Evolutionary conservation across 1,140 invertebrate species (phyloP).

Genomic region (Brachionus manjavacas): DNA sequence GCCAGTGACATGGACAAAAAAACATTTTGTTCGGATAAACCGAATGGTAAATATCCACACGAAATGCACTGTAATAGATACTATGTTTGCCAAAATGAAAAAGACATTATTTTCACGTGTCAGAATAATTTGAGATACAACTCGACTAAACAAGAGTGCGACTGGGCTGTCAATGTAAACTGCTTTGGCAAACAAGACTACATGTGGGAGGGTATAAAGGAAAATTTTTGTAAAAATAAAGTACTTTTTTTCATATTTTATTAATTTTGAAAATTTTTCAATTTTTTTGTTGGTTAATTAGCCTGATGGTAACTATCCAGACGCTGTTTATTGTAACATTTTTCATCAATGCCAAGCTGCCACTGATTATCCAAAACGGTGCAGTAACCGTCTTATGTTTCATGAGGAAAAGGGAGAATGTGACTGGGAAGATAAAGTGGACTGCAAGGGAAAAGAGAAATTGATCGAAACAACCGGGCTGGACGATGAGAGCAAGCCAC

Average conservation of each 20-base stretch:
- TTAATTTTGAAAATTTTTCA: not conserved
- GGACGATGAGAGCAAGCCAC: slow-evolving; percentile 5
- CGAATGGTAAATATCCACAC: slow-evolving; percentile 41
- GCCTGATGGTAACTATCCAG: slow-evolving; percentile 43
- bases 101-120: slow-evolving; percentile 38
- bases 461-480: slow-evolving; percentile 36
- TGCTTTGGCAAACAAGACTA: slow-evolving; percentile 42
- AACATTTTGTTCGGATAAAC: slow-evolving; percentile 31
- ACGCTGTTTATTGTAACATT: slow-evolving; percentile 40
- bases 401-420: slow-evolving; percentile 37
- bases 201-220: slow-evolving; percentile 42
- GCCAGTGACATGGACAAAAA: slow-evolving; percentile 15
- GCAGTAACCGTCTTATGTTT: slow-evolving; percentile 40
- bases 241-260: not conserved
- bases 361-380: slow-evolving; percentile 40
- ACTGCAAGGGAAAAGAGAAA: slow-evolving; percentile 42
- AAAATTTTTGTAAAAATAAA: slow-evolving; percentile 40
- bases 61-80: slow-evolving; percentile 42
- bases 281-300: not conserved
- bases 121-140: slow-evolving; percentile 42
- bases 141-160: slow-evolving; percentile 28
- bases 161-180: slow-evolving; percentile 42
- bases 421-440: slow-evolving; percentile 43
- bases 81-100: slow-evolving; percentile 42
- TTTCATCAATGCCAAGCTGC: slow-evolving; percentile 43